Base-by-base conservation (phyloP, 2,113 vertebrate genomes). In the Rissa tridactyla region DNA sequence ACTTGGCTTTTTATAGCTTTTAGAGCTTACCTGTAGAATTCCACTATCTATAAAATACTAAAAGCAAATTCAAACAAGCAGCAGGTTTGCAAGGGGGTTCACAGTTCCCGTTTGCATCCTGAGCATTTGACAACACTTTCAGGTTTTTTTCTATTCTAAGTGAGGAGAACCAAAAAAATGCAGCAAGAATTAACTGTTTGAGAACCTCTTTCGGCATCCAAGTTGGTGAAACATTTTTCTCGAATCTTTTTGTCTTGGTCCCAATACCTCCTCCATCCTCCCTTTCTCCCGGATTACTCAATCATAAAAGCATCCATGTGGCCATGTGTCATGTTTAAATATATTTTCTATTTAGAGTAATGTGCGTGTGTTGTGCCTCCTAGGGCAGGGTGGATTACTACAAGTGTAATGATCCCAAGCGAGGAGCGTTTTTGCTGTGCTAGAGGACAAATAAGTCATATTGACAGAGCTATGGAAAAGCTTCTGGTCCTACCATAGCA, bases 331-430 rank as follows among this genome's bases (percentile, higher is more conserved):
- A 58, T 13, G 15, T 44, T 82, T 83, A 78, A 95, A 88, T 75
- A 19, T 47, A 94, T 91, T 82, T 86, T 86, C 55, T 96, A 8
- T 64, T 94, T 91, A 66, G 34, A 88, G 49, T 54, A 58, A 82
- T 27, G 21, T 58, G 62, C 1, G 0, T 36, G 70, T 72, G 29
- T 36, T 77, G 26, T 65, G 18, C 13, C 20, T 94, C 40, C 25
- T 54, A 70, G 51, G 49, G 71, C 93, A 86, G 40, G 29, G 32
- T 40, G 11, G 10, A 77, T 81, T 82, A 40, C 58, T 61, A 29
- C n/a, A 77, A 71, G 18, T 36, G 44, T 30, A 54, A 26, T 18
- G 36, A 79, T 80, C 23, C 34, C 38, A 81, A 86, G 26, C 3
- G 1, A 84, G 38, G 14, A 90, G 21, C 23, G 46, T 71, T 93